Evolutionary conservation across 2,113 vertebrate genomes (phyloP).

Genomic region (Datnioides undecimradiatus): DNA sequence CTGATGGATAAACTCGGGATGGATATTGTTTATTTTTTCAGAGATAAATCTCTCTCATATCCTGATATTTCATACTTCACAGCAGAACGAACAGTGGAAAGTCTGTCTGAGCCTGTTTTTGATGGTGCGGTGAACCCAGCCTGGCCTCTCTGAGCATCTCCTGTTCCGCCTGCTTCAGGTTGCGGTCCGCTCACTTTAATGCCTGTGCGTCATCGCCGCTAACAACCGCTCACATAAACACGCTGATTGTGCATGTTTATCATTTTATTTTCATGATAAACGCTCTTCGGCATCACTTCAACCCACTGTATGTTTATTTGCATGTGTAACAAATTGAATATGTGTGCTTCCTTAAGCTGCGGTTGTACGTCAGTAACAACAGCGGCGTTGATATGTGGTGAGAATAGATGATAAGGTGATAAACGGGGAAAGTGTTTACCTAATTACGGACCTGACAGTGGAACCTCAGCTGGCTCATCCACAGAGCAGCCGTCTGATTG

Average conservation of each 20-base stretch:
- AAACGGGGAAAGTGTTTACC: slow-evolving; percentile 8
- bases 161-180: no score
- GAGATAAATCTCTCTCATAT: no score
- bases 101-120: no score
- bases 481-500: slow-evolving; percentile 42
- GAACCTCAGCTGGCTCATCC: slow-evolving; percentile 36
- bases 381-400: background rate
- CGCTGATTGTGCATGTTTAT: slow-evolving; percentile 38
- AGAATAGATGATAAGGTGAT: slow-evolving; percentile 21
- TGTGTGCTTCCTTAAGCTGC: slow-evolving; percentile 8
- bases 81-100: no score
- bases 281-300: background rate
- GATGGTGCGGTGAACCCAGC: no score
- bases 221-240: slow-evolving; percentile 30
- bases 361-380: background rate
- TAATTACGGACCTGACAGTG: slow-evolving; percentile 45
- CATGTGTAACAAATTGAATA: background rate
- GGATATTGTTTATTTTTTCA: no score
- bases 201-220: slow-evolving; percentile 1
- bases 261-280: slow-evolving; percentile 6
- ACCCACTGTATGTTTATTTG: slow-evolving; percentile 15
- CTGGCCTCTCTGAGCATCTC: no score
- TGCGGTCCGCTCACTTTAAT: background rate
- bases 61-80: no score
- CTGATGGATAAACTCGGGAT: no score